Base-by-base conservation (phyloP, 2,888 invertebrate genomes). In the Leucoma salicis region DNA sequence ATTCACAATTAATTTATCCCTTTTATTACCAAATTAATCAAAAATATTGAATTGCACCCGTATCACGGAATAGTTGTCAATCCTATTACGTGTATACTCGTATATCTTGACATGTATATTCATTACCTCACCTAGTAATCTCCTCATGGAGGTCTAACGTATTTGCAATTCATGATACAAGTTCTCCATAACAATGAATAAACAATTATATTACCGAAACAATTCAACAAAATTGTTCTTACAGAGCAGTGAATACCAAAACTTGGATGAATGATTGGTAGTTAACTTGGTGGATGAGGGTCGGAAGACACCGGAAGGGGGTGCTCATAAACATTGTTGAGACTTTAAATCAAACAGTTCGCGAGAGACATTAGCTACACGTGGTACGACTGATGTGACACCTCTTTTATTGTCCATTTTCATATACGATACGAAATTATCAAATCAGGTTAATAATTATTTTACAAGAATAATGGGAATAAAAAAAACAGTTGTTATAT, bases 321-420 rank as follows among this genome's bases (percentile, higher is more conserved):
- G 56, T 54, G 56, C 61, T 73, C 78, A 75, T 82, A 84, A 82
- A 87, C 82, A 86, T 85, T 83, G 86, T 83, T 78, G 78, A 78
- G 76, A 81, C 78, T 83, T 84, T 88, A 88, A 88, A 88, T 88
- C 88, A 88, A 87, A 88, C 85, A 78, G 81, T 82, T 83, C 65
- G 69, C 64, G 66, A 60, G 70, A 85, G 85, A 84, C 87, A 81
- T 88, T 88, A 86, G 59, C 58, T 75, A 72, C 88, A 88, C 85
- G 86, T 88, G 88, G 78, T 76, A 70, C 82, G 67, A 58, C 58
- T 66, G 59, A 53, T 52, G 57, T 59, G 55, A 3, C 57, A 62
- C 46, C 66, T 62, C 21, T 8, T 3, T 48, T 13, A 13, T 53
- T 50, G 21, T 62, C 59, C 84, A 65, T 58, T 67, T 18, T 3